Evolutionary conservation across 2,797 vertebrate genomes (phyloP).

Genomic region (Lerista edwardsae): DNA sequence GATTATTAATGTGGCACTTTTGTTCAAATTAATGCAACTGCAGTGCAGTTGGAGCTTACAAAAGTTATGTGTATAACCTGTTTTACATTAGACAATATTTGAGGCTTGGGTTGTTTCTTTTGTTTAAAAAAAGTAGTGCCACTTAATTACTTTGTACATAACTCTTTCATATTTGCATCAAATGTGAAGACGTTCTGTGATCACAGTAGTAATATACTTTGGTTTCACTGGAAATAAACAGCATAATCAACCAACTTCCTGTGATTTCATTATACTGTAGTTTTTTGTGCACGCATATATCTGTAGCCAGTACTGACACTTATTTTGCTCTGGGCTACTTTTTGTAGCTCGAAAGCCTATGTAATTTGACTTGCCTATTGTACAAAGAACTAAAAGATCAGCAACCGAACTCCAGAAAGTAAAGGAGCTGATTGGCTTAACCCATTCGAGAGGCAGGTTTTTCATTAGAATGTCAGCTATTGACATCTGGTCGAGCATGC

Average conservation of each 20-base stretch:
- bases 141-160: conserved; percentile 60
- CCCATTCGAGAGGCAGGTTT: background rate
- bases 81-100: conserved; percentile 26
- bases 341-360: background rate
- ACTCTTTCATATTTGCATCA: conserved; percentile 67
- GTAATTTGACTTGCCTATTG: background rate
- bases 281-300: background rate
- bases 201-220: conserved; percentile 51
- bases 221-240: conserved; percentile 64
- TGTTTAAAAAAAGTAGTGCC: conserved; percentile 55
- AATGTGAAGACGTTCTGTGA: conserved; percentile 62
- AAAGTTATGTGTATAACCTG: conserved; percentile 21
- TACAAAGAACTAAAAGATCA: background rate
- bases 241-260: conserved; percentile 38
- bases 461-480: background rate
- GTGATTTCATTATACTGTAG: conserved; percentile 16
- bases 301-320: background rate
- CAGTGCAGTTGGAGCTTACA: conserved; percentile 52
- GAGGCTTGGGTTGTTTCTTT: conserved; percentile 21
- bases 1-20: conserved; percentile 55
- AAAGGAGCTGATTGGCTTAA: background rate
- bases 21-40: conserved; percentile 54
- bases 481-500: background rate
- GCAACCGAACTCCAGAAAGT: background rate
- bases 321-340: background rate